phyloP scores from a whole-genome alignment of 2,797 vertebrate genomes.

The Epinephelus malabaricus region DNA sequence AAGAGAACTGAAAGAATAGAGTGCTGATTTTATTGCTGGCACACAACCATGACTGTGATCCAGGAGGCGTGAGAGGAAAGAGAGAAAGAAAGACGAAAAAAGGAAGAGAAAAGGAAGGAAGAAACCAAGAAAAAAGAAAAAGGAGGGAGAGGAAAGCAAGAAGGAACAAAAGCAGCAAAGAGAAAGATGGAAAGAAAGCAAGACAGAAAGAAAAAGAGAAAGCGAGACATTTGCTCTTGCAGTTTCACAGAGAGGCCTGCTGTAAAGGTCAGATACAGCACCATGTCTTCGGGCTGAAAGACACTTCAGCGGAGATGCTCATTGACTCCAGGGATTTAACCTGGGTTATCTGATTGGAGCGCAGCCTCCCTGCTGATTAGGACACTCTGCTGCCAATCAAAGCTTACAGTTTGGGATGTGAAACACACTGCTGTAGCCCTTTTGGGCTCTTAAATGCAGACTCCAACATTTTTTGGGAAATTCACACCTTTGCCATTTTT shows the following conservation, averaged over 20 bases:
- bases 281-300: constrained; percentile 2
- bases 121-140: too few relatives aligned
- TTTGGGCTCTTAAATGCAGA: background rate
- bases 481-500: background rate
- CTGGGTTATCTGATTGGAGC: constrained; percentile 6
- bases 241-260: constrained; percentile 9
- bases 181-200: background rate
- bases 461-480: background rate
- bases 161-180: too few relatives aligned
- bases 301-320: background rate
- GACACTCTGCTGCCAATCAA: constrained; percentile 21
- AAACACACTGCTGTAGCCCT: background rate
- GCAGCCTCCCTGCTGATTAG: constrained; percentile 3
- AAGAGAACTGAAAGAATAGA: constrained; percentile 6
- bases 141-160: too few relatives aligned
- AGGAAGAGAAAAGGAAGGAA: background rate
- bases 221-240: background rate
- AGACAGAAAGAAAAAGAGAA: background rate
- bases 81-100: background rate
- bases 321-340: constrained; percentile 29
- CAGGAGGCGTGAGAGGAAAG: background rate
- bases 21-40: constrained; percentile 2
- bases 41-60: constrained; percentile 7
- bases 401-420: background rate
- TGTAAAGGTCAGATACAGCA: constrained; percentile 10